Percentiles rank a stretch among this genome's conserved stretches.
Conservation (phyloP, 1,140 invertebrate species). For the Meloidogyne exigua region DNA sequence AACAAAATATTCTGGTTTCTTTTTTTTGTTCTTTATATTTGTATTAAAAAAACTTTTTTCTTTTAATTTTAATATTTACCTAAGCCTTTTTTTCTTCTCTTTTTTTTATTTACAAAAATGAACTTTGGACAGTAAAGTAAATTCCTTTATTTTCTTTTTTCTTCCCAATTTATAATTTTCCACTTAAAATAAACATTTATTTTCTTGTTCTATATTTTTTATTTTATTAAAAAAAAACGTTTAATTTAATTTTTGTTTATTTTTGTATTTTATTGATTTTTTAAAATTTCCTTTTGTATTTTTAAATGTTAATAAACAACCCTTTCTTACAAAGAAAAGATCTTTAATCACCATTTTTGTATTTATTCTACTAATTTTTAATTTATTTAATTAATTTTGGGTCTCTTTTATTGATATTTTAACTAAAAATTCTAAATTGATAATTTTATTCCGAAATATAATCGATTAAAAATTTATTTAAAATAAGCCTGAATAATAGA, state of each 20-base stretch:
- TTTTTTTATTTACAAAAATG: not conserved
- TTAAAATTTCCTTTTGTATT: too few relatives aligned
- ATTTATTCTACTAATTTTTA: too few relatives aligned
- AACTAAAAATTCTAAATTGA: not conserved
- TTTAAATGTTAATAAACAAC: too few relatives aligned
- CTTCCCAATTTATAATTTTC: too few relatives aligned
- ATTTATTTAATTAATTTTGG: too few relatives aligned
- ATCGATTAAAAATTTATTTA: not conserved
- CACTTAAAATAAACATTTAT: too few relatives aligned
- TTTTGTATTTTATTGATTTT: not conserved
- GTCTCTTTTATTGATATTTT: not conserved
- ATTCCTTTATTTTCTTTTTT: not conserved
- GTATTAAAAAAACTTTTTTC: not conserved
- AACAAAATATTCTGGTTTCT: too few relatives aligned
- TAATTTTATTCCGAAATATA: not conserved
- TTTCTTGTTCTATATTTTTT: too few relatives aligned
- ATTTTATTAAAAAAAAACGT: not conserved
- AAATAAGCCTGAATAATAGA: not conserved
- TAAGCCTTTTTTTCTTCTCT: not conserved
- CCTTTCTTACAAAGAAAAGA: too few relatives aligned
- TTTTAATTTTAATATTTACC: conserved; percentile 14
- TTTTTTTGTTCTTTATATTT: too few relatives aligned
- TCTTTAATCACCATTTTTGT: too few relatives aligned
- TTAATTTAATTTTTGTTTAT: not conserved
- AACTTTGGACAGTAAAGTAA: conserved; percentile 1